Percentiles rank a stretch among this genome's conserved stretches.
Evolutionary conservation across 1,140 invertebrate genomes (phyloP).

Genomic region (Neelides sp.): DNA sequence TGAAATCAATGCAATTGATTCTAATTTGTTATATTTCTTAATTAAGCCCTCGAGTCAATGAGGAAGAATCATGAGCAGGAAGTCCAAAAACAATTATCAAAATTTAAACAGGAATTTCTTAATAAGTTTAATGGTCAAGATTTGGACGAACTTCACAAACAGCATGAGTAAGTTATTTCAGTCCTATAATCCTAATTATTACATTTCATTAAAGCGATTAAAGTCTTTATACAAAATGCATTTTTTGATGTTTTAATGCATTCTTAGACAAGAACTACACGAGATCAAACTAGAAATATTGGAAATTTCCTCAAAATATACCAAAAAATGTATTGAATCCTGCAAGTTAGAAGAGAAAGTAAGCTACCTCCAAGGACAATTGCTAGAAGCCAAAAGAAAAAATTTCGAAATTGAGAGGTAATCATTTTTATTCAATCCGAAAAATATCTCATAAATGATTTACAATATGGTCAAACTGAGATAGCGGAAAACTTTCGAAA

Average conservation of each 20-base stretch:
- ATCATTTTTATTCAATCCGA: too few relatives aligned
- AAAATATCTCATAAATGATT: too few relatives aligned
- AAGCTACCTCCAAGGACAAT: constrained; percentile 14
- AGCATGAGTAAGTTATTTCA: constrained; percentile 43
- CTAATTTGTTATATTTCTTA: constrained; percentile 16
- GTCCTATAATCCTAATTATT: neutral
- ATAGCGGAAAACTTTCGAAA: too few relatives aligned
- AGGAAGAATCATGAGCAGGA: constrained; percentile 83
- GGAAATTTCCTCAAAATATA: constrained; percentile 77
- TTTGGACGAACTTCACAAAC: constrained; percentile 42
- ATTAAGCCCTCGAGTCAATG: constrained; percentile 75
- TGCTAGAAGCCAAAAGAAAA: constrained; percentile 24
- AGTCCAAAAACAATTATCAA: constrained; percentile 70
- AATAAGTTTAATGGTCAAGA: constrained; percentile 53
- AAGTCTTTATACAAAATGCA: constrained; percentile 10
- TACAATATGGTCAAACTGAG: too few relatives aligned
- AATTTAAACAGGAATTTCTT: constrained; percentile 69
- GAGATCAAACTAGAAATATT: constrained; percentile 72
- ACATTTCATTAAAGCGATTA: neutral
- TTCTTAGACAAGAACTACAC: constrained; percentile 60
- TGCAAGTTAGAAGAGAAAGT: constrained; percentile 23
- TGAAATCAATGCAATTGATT: neutral
- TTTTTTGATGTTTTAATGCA: constrained; percentile 16
- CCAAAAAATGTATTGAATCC: constrained; percentile 62
- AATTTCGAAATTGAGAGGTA: constrained; percentile 22